Evolutionary conservation across 2,888 invertebrate species (phyloP), one percentile per base, ranked within the genome.

Genomic region (Dysmachus trigonus): DNA sequence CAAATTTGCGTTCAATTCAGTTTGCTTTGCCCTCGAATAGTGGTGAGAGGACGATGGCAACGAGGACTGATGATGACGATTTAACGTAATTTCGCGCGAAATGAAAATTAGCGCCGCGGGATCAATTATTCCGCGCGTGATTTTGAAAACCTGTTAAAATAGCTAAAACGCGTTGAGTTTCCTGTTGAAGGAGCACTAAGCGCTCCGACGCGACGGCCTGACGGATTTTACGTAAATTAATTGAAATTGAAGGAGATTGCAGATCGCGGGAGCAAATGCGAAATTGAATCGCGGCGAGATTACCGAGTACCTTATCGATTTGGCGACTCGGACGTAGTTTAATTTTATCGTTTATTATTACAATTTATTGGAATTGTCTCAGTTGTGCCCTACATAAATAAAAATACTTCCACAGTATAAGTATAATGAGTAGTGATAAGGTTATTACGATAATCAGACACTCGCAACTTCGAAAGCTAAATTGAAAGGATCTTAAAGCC

Each of bases 61-160:
- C 81, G 53, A 6, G 27, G n/a, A 33, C 62, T 82, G 81, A 62
- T 62, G 81, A 82, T 82, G 81, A 82, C 73, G 73, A 74, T 85
- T 62, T 85, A 85, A 85, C 41, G 74, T 85, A 85, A 85, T 85
- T 85, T 85, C 22, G 33, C 73, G 74, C 73, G 30, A 85, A 85
- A 85, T 85, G 84, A 85, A 62, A 85, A 86, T 87, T 86, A 87
- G 86, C 87, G 87, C 86, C 86, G 22, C 87, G 86, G 86, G 87
- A 87, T 85, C 86, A 74, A 86, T 87, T 87, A 77, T 77, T 77
- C 51, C 41, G 74, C 72, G 77, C 47, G 84, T 72, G 81, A 86
- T 87, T 87, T 85, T 74, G 74, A 86, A 87, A 87, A 87, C 53
- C 87, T 87, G 87, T 87, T 87, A 87, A 86, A 87, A 87, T 85